Base-by-base conservation (phyloP, 1,140 invertebrate genomes). In the Sinella curviseta region DNA sequence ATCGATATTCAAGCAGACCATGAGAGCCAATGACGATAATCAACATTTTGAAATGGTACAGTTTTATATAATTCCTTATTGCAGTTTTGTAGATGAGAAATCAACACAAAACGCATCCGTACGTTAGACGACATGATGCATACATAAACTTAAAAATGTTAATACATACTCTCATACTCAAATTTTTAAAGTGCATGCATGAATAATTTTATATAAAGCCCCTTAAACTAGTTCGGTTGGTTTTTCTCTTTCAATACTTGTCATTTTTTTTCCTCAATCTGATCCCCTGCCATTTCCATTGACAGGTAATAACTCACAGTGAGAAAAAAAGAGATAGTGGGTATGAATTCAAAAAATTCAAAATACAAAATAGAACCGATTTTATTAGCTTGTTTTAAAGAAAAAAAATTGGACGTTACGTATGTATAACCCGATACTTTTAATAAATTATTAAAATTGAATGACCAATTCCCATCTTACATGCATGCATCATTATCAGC, bases 281-380 rank as follows among this genome's bases (percentile, higher is more conserved):
- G 65, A 70, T 31, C 65, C 65, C 65, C 65, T 70, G 65, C 65
- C 65, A 70, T 30, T 33, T 65, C 31, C 65, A 31, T 70, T 70
- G 65, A 33, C 65, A 70, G 65, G 8, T 70, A 70, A 70, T 70
- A 70, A 70, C 30, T 70, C 65, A 33, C 4, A 33, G 55, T 14
- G 8, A 31, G 65, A 8, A 70, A 12, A 48, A 48, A 48, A 48
- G 20, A 48, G 8, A 48, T 48, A 48, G 8, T 12, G 8, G 20
- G 39, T 48, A 31, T 30, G 28, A 70, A 70, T 70, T 70, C 12
- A 70, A 33, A 70, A 31, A 33, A 31, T 70, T 33, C 24, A 14
- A n/a, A 65, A 26, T 26, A 4, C 26, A 26, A 48, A 48, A 60
- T 60, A 16, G 24, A 60, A 60, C 57, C 8, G 12, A 60, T 60